Evolutionary conservation across 2,113 vertebrate genomes (phyloP), one percentile per base, ranked within the genome.

Genomic region (Serinus canaria): DNA sequence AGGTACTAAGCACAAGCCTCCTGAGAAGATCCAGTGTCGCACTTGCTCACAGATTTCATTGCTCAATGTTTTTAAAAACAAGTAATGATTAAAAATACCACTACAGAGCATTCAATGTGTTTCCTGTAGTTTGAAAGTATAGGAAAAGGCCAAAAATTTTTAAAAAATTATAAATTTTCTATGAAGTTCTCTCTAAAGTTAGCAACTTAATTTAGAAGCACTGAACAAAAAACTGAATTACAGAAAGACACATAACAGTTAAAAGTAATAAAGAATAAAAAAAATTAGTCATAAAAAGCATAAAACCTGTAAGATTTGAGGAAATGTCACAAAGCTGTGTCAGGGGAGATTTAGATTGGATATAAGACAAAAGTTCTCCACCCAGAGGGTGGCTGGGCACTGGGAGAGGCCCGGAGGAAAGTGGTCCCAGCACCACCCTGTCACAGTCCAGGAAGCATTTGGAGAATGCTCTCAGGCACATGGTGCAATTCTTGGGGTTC

Each of bases 401-500:
- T 62, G 41, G 21, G 53, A 55, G 11, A 69, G 39, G 47, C 9
- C 35, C 13, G 1, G 3, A 28, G 25, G 8, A 5, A 27, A 69
- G 25, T 13, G 7, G 21, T 27, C 41, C 43, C 30, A 43, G 55
- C 41, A 55, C 8, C 25, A 55, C 30, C 16, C 31, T 69, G 87
- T 35, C 12, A 49, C 30, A 62, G 21, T 7, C 47, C 47, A 47
- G 22, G 30, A 55, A 35, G n/a, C 12, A 25, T 43, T 35, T 49
- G n/a, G 63, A 35, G 6, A 90, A 55, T 10, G 12, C 35, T 31
- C 11, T 35, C 41, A 49, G 30, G 12, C 8, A 69, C 18, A 33
- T 1, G 18, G 35, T 33, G 31, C 0, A 2, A 35, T 2, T 62
- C 30, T 16, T 69, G 21, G n/a, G 18, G 25, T 9, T 41, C 15